Percentiles rank a stretch among this genome's conserved stretches.
Conservation (phyloP, 2,113 vertebrate species). For the Montifringilla adamsi region DNA sequence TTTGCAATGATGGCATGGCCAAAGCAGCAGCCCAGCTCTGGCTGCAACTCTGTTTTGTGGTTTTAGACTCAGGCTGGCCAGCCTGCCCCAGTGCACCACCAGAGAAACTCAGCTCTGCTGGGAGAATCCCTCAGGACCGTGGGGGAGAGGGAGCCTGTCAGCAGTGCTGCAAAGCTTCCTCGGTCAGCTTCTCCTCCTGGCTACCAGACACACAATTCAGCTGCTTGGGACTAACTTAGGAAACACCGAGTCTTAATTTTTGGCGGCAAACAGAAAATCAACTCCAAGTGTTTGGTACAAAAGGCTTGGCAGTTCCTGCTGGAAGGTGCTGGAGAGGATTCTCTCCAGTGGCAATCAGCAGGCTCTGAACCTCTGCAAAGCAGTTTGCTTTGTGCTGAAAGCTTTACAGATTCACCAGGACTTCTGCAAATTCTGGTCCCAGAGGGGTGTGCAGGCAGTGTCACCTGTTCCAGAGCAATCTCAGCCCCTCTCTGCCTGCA, state of each 20-base stretch:
- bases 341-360: neutral
- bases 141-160: neutral
- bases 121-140: neutral
- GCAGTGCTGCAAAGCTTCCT: neutral
- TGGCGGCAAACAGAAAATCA: neutral
- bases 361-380: neutral
- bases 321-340: neutral
- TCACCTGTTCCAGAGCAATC: neutral
- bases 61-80: neutral
- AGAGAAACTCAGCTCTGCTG: neutral
- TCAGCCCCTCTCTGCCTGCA: neutral
- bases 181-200: neutral
- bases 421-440: neutral
- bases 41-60: neutral
- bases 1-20: neutral
- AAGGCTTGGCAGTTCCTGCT: neutral
- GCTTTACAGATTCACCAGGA: neutral
- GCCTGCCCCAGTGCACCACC: neutral
- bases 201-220: neutral
- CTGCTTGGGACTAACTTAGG: neutral
- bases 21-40: neutral
- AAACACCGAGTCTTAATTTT: neutral
- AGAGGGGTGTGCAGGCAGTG: neutral
- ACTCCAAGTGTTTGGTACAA: neutral
- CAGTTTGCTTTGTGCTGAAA: neutral